Conservation (phyloP, 2,888 invertebrate species). For the Steinernema hermaphroditum region DNA sequence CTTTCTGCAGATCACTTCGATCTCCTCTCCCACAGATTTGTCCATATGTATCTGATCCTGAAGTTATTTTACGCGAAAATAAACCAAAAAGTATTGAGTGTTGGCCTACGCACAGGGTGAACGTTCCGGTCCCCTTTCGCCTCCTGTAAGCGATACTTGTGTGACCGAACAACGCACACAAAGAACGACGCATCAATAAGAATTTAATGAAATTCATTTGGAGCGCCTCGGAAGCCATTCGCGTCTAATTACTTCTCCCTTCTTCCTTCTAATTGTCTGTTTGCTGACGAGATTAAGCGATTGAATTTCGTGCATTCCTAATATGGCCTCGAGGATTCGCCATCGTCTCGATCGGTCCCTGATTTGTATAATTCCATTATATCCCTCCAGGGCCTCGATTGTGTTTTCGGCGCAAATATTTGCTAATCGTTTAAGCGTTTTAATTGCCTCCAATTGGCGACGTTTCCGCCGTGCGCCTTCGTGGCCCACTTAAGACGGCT, state of each 20-base stretch:
- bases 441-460: slow-evolving; percentile 5
- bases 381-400: neutral
- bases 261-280: slow-evolving; percentile 16
- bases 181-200: too few relatives aligned
- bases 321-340: neutral
- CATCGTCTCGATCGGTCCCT: neutral
- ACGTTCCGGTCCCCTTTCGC: too few relatives aligned
- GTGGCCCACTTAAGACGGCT: slow-evolving; percentile 14
- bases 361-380: slow-evolving; percentile 16
- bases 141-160: too few relatives aligned
- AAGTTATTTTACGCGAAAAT: too few relatives aligned
- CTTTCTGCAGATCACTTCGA: too few relatives aligned
- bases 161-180: too few relatives aligned
- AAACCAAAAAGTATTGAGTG: too few relatives aligned
- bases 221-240: neutral
- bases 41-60: too few relatives aligned
- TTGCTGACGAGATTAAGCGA: slow-evolving; percentile 28
- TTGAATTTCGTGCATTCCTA: slow-evolving; percentile 18
- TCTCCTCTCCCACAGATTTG: too few relatives aligned
- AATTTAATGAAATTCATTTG: neutral
- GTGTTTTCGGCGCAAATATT: neutral
- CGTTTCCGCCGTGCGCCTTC: neutral
- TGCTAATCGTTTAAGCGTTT: slow-evolving; percentile 25
- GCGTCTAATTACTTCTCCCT: slow-evolving; percentile 1
- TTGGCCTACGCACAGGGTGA: too few relatives aligned